Percentiles rank a stretch among this genome's conserved stretches.
phyloP scores from a whole-genome alignment of 2,888 invertebrate genomes.

The Phytoseiulus persimilis region DNA sequence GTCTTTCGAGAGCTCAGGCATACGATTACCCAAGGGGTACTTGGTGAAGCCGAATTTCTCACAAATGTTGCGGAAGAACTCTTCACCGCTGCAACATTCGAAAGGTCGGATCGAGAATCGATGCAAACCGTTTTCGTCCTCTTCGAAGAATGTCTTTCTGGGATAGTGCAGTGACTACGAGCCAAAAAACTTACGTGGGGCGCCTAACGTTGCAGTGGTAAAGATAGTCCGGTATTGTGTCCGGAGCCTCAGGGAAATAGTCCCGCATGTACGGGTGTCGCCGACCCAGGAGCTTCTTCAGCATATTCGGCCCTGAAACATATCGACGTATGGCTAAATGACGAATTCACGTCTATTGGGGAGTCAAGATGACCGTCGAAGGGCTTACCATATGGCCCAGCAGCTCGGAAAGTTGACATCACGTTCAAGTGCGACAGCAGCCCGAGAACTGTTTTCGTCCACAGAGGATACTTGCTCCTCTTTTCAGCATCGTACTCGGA shows the following conservation, averaged over 20 bases:
- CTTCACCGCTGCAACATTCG: constrained; percentile 6
- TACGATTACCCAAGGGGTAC: background rate
- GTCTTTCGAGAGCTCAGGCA: background rate
- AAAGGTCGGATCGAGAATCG: background rate
- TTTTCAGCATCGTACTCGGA: background rate
- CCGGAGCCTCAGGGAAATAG: constrained; percentile 7
- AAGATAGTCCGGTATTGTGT: constrained; percentile 16
- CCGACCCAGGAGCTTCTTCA: background rate
- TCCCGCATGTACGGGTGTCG: constrained; percentile 13
- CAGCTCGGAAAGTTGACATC: constrained; percentile 12
- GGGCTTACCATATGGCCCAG: background rate
- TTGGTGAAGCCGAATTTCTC: background rate
- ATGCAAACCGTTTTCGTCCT: background rate
- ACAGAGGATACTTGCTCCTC: background rate
- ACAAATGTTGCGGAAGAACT: constrained; percentile 32
- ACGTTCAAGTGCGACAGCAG: background rate
- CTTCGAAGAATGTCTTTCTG: background rate
- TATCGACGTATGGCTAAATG: background rate
- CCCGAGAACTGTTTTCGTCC: background rate
- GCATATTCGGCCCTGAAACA: background rate
- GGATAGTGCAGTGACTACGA: background rate
- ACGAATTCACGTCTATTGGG: background rate
- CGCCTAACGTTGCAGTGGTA: constrained; percentile 25
- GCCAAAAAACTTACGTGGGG: background rate
- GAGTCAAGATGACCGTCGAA: background rate